These are phyloP conservation scores for Indicator indicator DNA, from an alignment of 2,113 vertebrate genomes.

Conservation along the genomic window DNA sequence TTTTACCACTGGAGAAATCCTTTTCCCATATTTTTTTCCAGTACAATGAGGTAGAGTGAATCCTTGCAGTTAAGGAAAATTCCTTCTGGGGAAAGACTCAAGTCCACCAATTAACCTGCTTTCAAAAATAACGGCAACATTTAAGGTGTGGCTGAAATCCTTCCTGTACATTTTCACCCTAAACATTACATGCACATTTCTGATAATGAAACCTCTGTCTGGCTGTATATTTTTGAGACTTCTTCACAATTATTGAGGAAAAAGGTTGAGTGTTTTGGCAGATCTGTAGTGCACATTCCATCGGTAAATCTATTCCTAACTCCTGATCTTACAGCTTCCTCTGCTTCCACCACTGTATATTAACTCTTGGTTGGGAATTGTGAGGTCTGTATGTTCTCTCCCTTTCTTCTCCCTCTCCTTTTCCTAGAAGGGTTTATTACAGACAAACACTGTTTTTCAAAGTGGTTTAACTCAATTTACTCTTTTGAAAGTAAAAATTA, in stretches of 20 bases:
- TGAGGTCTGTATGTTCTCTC: neutral
- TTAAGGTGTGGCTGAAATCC: neutral
- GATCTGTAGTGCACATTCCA: constrained; percentile 18
- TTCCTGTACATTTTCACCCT: neutral
- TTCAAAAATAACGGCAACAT: neutral
- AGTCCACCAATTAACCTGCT: neutral
- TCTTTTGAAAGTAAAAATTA: neutral
- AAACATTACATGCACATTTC: neutral
- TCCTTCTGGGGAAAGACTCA: neutral
- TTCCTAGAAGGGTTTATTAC: neutral
- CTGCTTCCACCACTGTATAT: neutral
- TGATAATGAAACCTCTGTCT: neutral
- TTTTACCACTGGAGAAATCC: neutral
- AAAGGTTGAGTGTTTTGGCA: constrained; percentile 26
- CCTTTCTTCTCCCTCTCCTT: neutral
- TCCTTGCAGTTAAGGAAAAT: constrained; percentile 11
- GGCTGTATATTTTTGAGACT: constrained; percentile 23
- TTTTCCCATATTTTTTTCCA: neutral
- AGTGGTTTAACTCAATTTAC: neutral
- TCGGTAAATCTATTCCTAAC: constrained; percentile 27
- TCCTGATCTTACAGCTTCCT: neutral
- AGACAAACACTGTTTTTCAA: neutral
- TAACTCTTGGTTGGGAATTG: neutral
- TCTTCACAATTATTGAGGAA: neutral
- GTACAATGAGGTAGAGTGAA: neutral